Conservation (phyloP, 2,797 vertebrate species). For the Pogonophryne albipinna region DNA sequence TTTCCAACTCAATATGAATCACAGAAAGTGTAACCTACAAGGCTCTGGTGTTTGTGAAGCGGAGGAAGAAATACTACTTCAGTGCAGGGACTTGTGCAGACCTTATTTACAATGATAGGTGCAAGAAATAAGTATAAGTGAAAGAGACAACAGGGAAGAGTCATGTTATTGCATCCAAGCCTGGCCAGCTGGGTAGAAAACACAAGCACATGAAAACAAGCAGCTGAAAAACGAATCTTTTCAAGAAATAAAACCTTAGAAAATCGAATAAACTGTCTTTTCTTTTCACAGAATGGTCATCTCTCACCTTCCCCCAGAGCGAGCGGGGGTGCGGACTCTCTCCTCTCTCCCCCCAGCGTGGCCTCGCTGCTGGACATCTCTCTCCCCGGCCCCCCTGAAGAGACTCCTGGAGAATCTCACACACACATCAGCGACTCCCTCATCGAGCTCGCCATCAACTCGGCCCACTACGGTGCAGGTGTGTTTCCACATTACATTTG, state of each 20-base stretch:
- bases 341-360: conserved; percentile 94
- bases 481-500: not conserved
- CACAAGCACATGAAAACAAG: not conserved
- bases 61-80: too few species aligned
- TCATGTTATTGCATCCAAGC: not conserved
- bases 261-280: not conserved
- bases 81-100: too few species aligned
- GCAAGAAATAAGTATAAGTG: too few species aligned
- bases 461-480: conserved; percentile 91
- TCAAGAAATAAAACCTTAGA: not conserved
- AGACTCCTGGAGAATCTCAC: conserved; percentile 92
- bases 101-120: too few species aligned
- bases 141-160: too few species aligned
- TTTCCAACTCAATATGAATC: too few species aligned
- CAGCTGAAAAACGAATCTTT: not conserved
- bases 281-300: conserved; percentile 83
- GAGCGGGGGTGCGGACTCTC: conserved; percentile 83
- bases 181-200: not conserved
- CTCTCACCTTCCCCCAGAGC: conserved; percentile 82
- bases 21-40: too few species aligned
- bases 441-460: conserved; percentile 99
- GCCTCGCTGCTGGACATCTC: conserved; percentile 97
- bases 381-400: conserved; percentile 96
- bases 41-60: too few species aligned
- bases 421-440: conserved; percentile 99